Evolutionary conservation across 2,888 invertebrate genomes (phyloP).

Genomic region (Therioaphis trifolii): DNA sequence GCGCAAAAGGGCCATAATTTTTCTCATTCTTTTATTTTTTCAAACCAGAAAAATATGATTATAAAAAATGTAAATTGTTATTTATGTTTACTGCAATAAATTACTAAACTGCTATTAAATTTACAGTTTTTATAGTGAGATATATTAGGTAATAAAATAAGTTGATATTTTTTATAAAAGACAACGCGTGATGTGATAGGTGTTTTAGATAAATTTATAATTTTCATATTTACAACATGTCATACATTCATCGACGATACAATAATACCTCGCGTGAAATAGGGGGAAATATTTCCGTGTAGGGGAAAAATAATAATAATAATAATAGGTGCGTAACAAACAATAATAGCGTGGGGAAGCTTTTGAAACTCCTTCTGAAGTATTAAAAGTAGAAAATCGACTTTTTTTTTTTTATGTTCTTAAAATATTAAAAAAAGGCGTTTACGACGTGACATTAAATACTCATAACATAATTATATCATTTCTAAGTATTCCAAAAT

Average conservation of each 20-base stretch:
- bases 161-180: not conserved
- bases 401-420: not conserved
- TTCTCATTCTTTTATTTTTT: not conserved
- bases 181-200: not conserved
- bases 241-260: not conserved
- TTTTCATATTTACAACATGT: not conserved
- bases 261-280: not conserved
- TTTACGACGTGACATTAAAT: not conserved
- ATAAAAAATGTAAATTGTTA: slow-evolving; percentile 25
- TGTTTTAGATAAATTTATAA: not conserved
- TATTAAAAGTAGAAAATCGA: not conserved
- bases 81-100: slow-evolving; percentile 32
- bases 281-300: not conserved
- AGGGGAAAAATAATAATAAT: not conserved
- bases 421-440: not conserved
- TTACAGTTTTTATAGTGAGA: not conserved
- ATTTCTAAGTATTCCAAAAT: not conserved
- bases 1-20: not conserved
- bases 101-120: slow-evolving; percentile 14
- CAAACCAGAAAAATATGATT: slow-evolving; percentile 1
- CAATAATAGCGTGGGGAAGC: not conserved
- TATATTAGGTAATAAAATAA: slow-evolving; percentile 35
- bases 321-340: no score
- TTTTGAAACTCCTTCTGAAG: not conserved
- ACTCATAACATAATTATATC: not conserved